Conservation (phyloP, 2,113 vertebrate genomes). For the Malurus cyaneus region DNA sequence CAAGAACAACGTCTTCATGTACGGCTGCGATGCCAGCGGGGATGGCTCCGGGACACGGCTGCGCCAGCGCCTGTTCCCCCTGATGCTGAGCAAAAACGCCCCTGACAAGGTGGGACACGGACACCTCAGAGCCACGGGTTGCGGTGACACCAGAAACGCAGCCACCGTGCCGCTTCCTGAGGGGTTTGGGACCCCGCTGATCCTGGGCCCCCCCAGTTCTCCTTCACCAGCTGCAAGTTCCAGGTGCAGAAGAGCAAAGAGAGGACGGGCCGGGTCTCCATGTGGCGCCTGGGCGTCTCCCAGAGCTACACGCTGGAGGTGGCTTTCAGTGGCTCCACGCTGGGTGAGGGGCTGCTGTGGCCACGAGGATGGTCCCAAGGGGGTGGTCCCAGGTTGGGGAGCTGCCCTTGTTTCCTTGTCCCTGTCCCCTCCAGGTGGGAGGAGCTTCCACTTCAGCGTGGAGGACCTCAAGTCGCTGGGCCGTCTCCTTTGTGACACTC, state of each 20-base stretch:
- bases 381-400: not conserved
- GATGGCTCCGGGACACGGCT: constrained; percentile 31
- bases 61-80: constrained; percentile 83
- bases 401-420: not conserved
- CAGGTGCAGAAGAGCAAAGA: constrained; percentile 89
- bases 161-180: rapidly evolving
- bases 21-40: constrained; percentile 77
- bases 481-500: constrained; percentile 86
- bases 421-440: constrained; percentile 69
- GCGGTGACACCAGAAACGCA: rapidly evolving
- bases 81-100: constrained; percentile 95
- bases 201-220: constrained; percentile 75
- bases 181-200: not conserved
- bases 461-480: constrained; percentile 87
- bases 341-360: constrained; percentile 72
- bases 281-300: constrained; percentile 89
- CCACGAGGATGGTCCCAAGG: rapidly evolving
- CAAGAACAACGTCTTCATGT: constrained; percentile 93
- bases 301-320: constrained; percentile 96
- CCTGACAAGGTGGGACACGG: constrained; percentile 77
- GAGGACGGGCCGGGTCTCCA: constrained; percentile 86
- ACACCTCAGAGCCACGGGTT: rapidly evolving
- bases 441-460: constrained; percentile 84
- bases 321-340: constrained; percentile 86
- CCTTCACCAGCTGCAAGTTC: constrained; percentile 91